Evolutionary conservation across 2,888 invertebrate genomes (phyloP).

Genomic region (Mantis religiosa): DNA sequence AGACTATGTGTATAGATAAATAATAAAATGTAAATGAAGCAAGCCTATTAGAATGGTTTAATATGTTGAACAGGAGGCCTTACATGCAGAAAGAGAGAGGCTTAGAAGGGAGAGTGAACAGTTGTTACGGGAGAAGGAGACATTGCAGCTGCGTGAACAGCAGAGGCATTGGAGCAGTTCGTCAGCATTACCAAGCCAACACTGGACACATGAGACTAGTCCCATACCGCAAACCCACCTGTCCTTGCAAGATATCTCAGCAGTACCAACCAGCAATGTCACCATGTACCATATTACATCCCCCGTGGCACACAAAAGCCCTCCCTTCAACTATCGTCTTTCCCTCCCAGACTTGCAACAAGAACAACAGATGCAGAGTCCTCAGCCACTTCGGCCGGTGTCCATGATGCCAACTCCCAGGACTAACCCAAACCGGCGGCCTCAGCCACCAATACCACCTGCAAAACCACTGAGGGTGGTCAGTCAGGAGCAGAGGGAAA

Average conservation of each 20-base stretch:
- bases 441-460: constrained; percentile 51
- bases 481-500: constrained; percentile 23
- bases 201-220: constrained; percentile 33
- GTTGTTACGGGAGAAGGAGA: constrained; percentile 68
- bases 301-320: constrained; percentile 37
- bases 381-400: background rate
- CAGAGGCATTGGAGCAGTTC: constrained; percentile 42
- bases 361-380: constrained; percentile 38
- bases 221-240: constrained; percentile 47
- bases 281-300: constrained; percentile 31
- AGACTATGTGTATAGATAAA: too few relatives aligned
- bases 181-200: background rate
- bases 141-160: constrained; percentile 59
- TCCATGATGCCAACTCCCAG: constrained; percentile 31
- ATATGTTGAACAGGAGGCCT: background rate
- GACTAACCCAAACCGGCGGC: constrained; percentile 21
- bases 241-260: constrained; percentile 60
- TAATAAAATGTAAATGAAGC: too few relatives aligned
- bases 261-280: background rate
- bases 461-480: constrained; percentile 52
- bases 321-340: constrained; percentile 51
- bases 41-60: too few relatives aligned
- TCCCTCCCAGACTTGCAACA: constrained; percentile 56
- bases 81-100: constrained; percentile 71
- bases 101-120: constrained; percentile 75